These are phyloP conservation scores for Scolopax bukidnonensis DNA, from an alignment of 2,797 vertebrate species.

Conservation along the genomic window DNA sequence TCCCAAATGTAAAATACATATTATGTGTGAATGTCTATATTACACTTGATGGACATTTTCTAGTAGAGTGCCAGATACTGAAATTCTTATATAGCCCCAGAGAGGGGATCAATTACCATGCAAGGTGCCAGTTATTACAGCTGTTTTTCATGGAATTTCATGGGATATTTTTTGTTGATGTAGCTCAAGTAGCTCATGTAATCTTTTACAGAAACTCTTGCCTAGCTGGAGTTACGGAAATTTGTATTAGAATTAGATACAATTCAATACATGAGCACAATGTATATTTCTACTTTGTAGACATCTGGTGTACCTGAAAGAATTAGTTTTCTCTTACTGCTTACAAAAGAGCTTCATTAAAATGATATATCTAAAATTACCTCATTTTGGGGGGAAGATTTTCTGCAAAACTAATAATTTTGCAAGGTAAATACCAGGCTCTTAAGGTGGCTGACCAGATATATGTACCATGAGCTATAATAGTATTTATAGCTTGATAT, in stretches of 20 bases:
- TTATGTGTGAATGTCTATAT: background rate
- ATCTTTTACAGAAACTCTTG: background rate
- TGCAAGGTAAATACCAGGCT: background rate
- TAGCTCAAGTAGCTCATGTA: background rate
- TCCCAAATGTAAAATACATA: conserved; percentile 32
- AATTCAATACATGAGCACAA: background rate
- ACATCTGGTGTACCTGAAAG: background rate
- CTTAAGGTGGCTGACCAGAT: background rate
- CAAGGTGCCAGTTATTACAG: background rate
- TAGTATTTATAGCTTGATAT: background rate
- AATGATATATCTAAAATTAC: background rate
- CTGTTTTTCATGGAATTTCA: background rate
- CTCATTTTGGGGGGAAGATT: background rate
- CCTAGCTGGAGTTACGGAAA: background rate
- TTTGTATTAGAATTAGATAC: background rate
- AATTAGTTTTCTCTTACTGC: background rate
- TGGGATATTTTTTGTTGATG: background rate
- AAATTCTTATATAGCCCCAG: background rate
- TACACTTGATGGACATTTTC: background rate
- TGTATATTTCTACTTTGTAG: background rate
- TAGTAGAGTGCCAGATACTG: background rate
- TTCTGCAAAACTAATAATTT: background rate
- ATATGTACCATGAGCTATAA: background rate
- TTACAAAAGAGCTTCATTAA: background rate
- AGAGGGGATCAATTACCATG: background rate